phyloP scores from a whole-genome alignment of 2,888 invertebrate genomes.

The Nomada fabriciana region DNA sequence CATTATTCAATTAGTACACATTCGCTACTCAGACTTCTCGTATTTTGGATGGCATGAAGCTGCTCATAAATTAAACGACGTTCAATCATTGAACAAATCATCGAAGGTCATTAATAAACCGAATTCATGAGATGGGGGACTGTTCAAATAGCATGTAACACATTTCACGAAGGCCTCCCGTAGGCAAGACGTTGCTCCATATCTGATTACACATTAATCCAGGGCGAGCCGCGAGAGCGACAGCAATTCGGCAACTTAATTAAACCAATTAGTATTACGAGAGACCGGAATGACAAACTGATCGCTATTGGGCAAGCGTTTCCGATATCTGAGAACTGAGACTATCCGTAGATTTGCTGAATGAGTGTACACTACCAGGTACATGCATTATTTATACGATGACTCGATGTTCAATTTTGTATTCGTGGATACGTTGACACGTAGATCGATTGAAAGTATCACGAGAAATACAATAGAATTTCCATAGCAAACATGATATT shows the following conservation, averaged over 20 bases:
- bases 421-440: too few relatives aligned
- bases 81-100: constrained; percentile 53
- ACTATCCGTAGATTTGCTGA: constrained; percentile 27
- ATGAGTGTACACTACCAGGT: constrained; percentile 11
- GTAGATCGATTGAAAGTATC: too few relatives aligned
- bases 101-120: constrained; percentile 51
- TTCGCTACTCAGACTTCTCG: too few relatives aligned
- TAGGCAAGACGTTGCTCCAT: constrained; percentile 58
- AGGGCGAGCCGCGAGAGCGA: constrained; percentile 54
- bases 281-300: constrained; percentile 45
- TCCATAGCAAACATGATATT: too few relatives aligned
- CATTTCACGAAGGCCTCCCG: constrained; percentile 46
- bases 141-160: constrained; percentile 40
- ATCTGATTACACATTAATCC: constrained; percentile 71
- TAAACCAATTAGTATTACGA: constrained; percentile 72
- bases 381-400: too few relatives aligned
- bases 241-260: constrained; percentile 69
- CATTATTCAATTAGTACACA: background rate
- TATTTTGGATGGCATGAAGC: background rate
- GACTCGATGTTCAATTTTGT: too few relatives aligned
- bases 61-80: constrained; percentile 27
- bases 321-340: constrained; percentile 60
- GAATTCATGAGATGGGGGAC: constrained; percentile 25
- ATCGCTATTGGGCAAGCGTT: constrained; percentile 45
- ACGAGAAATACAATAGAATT: too few relatives aligned